Base-by-base conservation (phyloP, 1,140 invertebrate species). In the Lasioglossum baleicum region DNA sequence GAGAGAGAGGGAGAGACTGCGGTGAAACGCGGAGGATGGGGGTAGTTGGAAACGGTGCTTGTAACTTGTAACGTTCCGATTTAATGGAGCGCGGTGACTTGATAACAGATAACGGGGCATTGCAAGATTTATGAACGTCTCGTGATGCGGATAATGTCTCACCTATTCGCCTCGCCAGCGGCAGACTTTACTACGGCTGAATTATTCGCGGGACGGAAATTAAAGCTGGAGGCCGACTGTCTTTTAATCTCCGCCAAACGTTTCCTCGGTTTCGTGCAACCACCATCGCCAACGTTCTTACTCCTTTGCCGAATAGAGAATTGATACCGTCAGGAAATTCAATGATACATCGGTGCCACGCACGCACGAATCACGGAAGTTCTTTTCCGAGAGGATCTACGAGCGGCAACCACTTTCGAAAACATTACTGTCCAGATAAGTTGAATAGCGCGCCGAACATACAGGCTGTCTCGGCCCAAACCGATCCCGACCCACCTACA, bases 91-190 rank as follows among this genome's bases (percentile, higher is more conserved):
- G 77, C 75, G 74, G 74, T 67, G 78, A 81, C 75, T 80, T 76
- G 84, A 86, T 87, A 86, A 88, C 76, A 65, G 60, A 40, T 53
- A 75, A 53, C 64, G 53, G 78, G 60, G 70, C 65, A 81, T 84
- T 75, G 77, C n/a, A 80, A 83, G 85, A 88, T 88, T 88, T 88
- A 88, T 85, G 82, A 81, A 68, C 61, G 68, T 82, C 75, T 79
- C 68, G 61, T 74, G 80, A 81, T 67, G 71, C 53, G 78, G 72
- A 80, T 80, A 80, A 75, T 75, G 65, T 74, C 78, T 75, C 77
- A 75, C 64, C 77, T 80, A 67, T 42, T 31, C 42, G 40, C 13
- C 64, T 53, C 17, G 56, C 20, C 42, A 7, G 6, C 51, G 40
- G 40, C 72, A n/a, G 31, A 53, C 63, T 75, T 31, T 48, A 26